Evolutionary conservation across 2,888 invertebrate genomes (phyloP), one percentile per base, ranked within the genome.

Genomic region (Pollenia labialis): DNA sequence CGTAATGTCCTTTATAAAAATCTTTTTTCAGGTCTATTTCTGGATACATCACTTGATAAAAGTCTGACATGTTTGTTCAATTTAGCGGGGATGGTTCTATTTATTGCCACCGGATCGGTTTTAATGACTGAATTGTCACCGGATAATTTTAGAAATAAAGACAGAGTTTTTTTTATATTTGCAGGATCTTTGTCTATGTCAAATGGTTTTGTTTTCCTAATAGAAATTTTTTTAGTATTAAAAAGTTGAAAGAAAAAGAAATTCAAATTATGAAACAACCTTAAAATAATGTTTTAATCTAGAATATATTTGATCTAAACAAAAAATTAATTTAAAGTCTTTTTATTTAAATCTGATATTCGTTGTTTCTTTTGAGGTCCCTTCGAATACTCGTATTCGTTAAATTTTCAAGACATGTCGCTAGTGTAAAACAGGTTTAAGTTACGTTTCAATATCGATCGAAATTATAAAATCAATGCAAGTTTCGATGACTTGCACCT

Each of bases 21-120:
- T 7, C 23, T 58, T 69, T 56, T 88, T 87, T 76, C 88, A 92
- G 92, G 91, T 46, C 89, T 90, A 62, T 23, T 92, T 23, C 82
- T 91, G 68, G 90, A 88, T 60, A 88, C 89, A 9, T 79, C 85
- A n/a, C 77, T 90, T 81, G 92, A 92, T 86, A 92, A 90, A 56
- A 91, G 91, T 14, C 81, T 92, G 79, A 91, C 90, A 79, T 85
- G 90, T 56, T 89, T 92, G 8, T 90, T 92, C 69, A 89, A 90
- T 62, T 84, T 90, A 4, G 90, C 89, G 11, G 92, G 88, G 40
- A 89, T 89, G 60, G 83, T 92, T 18, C 87, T 92, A 32, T 92
- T 91, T 60, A 86, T 90, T 4, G 88, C 91, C 11, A 88, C 90
- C 1, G 92, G 92, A 4, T 89, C 90, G 9, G 88, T 91, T 46